Percentiles rank a stretch among this genome's conserved stretches.
These are phyloP conservation scores for Ochropacha duplaris DNA, from an alignment of 2,888 invertebrate species.

Conservation along the genomic window DNA sequence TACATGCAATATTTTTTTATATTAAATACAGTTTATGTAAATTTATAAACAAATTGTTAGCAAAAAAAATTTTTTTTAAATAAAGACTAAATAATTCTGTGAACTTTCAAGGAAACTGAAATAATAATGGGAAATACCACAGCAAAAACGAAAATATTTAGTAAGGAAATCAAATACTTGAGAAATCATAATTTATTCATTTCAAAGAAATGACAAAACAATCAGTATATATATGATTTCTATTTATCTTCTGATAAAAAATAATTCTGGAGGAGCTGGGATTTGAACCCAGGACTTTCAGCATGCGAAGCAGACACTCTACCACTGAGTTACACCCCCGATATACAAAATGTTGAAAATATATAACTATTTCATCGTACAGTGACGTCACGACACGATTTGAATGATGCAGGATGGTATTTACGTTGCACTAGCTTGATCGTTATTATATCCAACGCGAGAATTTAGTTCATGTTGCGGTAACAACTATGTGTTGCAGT, in stretches of 20 bases:
- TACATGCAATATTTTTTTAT: too few relatives aligned
- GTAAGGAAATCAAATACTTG: too few relatives aligned
- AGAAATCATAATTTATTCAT: too few relatives aligned
- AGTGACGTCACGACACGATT: constrained; percentile 1
- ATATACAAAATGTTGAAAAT: constrained; percentile 16
- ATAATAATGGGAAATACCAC: too few relatives aligned
- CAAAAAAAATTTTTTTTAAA: too few relatives aligned
- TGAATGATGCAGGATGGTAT: background rate
- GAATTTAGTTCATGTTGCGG: background rate
- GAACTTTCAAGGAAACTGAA: too few relatives aligned
- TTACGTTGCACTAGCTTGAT: background rate
- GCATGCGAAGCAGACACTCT: constrained; percentile 80
- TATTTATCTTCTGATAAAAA: background rate
- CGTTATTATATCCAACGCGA: background rate
- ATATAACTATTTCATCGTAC: background rate
- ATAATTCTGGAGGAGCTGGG: constrained; percentile 70
- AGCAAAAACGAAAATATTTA: too few relatives aligned
- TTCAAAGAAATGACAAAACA: too few relatives aligned
- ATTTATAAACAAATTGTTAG: too few relatives aligned
- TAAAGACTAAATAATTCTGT: too few relatives aligned
- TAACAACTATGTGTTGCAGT: background rate
- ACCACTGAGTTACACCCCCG: constrained; percentile 80
- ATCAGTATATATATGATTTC: too few relatives aligned
- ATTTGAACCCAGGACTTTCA: constrained; percentile 82
- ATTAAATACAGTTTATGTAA: too few relatives aligned